phyloP scores from a whole-genome alignment of 2,888 invertebrate genomes.

The Byasa hedistus region DNA sequence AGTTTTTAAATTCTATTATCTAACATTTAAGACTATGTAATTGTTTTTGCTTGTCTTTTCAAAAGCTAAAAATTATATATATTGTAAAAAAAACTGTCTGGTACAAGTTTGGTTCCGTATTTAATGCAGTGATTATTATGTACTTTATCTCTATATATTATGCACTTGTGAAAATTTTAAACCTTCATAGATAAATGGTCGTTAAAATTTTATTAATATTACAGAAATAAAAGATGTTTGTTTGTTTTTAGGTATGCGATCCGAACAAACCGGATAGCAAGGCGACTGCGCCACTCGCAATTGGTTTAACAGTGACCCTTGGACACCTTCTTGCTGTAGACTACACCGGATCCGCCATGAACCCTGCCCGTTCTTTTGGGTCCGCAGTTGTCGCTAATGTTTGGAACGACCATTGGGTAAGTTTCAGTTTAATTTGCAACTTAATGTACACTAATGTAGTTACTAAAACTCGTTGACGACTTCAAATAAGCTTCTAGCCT shows the following conservation, averaged over 20 bases:
- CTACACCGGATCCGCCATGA: constrained; percentile 94
- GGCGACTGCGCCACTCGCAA: constrained; percentile 90
- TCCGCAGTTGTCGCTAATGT: constrained; percentile 88
- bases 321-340: constrained; percentile 92
- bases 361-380: constrained; percentile 93
- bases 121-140: too few species aligned
- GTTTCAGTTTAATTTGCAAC: constrained; percentile 34
- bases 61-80: background rate
- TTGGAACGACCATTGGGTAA: constrained; percentile 92
- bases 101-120: background rate
- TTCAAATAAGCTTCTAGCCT: too few species aligned
- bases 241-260: constrained; percentile 79
- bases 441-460: too few species aligned
- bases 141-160: too few species aligned
- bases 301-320: constrained; percentile 91
- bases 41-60: background rate
- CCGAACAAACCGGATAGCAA: constrained; percentile 88
- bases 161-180: too few species aligned
- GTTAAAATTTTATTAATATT: too few species aligned
- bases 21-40: background rate
- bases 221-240: background rate
- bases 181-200: too few species aligned
- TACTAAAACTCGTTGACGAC: too few species aligned
- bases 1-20: background rate
- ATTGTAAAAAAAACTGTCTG: background rate